phyloP scores from a whole-genome alignment of 1,140 invertebrate genomes.

The Drosophila quadrilineata region DNA sequence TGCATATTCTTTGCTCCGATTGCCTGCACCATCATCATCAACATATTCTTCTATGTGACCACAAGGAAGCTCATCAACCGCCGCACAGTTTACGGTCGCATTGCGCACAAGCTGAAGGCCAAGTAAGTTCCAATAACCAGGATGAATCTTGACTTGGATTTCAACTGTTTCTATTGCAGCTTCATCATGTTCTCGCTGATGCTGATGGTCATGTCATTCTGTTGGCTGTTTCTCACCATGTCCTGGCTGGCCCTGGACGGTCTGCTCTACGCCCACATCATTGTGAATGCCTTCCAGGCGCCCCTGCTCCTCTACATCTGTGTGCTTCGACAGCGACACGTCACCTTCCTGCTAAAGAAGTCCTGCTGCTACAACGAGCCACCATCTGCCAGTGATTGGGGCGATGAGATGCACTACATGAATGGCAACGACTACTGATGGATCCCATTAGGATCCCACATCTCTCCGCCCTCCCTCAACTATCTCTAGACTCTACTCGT shows the following conservation, averaged over 20 bases:
- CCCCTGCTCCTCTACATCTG: constrained; percentile 89
- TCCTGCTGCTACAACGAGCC: constrained; percentile 88
- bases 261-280: constrained; percentile 87
- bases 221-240: constrained; percentile 88
- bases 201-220: constrained; percentile 86
- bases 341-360: constrained; percentile 88
- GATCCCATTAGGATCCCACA: neutral
- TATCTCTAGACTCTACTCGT: constrained; percentile 21
- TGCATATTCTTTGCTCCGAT: constrained; percentile 90
- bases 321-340: constrained; percentile 88
- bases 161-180: constrained; percentile 82
- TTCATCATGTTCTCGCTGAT: constrained; percentile 90
- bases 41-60: constrained; percentile 89
- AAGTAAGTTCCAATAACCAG: constrained; percentile 82
- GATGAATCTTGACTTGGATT: neutral
- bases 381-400: constrained; percentile 87
- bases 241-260: constrained; percentile 88
- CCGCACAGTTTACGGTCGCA: constrained; percentile 90
- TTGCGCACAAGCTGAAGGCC: constrained; percentile 92
- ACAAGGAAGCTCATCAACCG: constrained; percentile 89
- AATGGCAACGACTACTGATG: constrained; percentile 87
- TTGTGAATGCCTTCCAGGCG: constrained; percentile 87
- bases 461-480: neutral
- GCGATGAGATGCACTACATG: constrained; percentile 92
- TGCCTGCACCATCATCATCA: constrained; percentile 88